These are phyloP conservation scores for Lerema accius DNA, from an alignment of 1,140 invertebrate genomes.

Conservation along the genomic window DNA sequence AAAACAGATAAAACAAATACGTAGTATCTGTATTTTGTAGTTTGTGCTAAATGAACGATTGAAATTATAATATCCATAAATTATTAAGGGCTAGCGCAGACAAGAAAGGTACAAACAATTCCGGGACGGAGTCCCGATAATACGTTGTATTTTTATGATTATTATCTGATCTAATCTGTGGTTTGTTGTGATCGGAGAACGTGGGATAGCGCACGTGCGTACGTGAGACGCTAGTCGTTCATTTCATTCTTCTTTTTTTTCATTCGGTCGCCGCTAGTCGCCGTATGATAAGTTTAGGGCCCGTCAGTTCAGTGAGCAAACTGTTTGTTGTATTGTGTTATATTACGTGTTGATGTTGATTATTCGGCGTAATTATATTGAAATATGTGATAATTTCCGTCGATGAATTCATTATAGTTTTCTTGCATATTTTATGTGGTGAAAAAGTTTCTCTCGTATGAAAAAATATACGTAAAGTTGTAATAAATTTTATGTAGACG, in stretches of 20 bases:
- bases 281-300: too few species aligned
- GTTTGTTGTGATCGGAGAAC: conserved; percentile 7
- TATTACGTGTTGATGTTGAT: not conserved
- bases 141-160: too few species aligned
- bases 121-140: too few species aligned
- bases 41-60: too few species aligned
- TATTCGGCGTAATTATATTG: not conserved
- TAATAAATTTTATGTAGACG: conserved; percentile 47
- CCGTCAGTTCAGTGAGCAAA: not conserved
- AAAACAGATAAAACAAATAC: too few species aligned
- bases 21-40: too few species aligned
- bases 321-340: not conserved
- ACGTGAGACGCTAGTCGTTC: conserved; percentile 6
- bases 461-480: conserved; percentile 17
- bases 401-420: too few species aligned
- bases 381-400: not conserved
- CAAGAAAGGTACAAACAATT: too few species aligned
- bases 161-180: not conserved
- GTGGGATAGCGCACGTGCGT: conserved; percentile 53
- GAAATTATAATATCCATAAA: too few species aligned
- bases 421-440: not conserved
- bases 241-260: not conserved
- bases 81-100: too few species aligned
- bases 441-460: conserved; percentile 8
- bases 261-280: not conserved